Percentiles rank a stretch among this genome's conserved stretches.
Conservation (phyloP, 2,888 invertebrate genomes). For the Sarcophaga carnaria region DNA sequence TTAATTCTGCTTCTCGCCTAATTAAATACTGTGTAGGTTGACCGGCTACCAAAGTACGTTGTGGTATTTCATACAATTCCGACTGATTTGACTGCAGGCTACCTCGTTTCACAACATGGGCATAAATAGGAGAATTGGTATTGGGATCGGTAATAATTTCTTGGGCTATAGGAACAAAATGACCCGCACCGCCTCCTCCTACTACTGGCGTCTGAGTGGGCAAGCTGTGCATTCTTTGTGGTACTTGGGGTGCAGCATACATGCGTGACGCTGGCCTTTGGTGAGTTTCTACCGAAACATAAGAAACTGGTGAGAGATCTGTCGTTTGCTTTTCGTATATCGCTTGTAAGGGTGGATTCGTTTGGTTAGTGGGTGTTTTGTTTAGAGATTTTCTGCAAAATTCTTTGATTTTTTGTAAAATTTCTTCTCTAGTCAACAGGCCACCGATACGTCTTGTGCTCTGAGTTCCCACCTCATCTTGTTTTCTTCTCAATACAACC, state of each 20-base stretch:
- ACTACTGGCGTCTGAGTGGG: slow-evolving; percentile 65
- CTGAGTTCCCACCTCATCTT: slow-evolving; percentile 42
- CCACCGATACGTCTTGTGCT: slow-evolving; percentile 74
- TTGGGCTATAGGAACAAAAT: slow-evolving; percentile 67
- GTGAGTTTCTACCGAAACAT: slow-evolving; percentile 79
- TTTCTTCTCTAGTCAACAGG: slow-evolving; percentile 79
- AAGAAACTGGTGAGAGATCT: slow-evolving; percentile 80
- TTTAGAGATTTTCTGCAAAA: slow-evolving; percentile 81
- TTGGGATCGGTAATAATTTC: slow-evolving; percentile 67
- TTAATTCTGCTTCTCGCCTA: slow-evolving; percentile 64
- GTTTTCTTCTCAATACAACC: slow-evolving; percentile 73
- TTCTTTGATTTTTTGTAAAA: slow-evolving; percentile 80
- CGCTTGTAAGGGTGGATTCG: slow-evolving; percentile 71
- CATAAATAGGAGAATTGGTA: slow-evolving; percentile 78
- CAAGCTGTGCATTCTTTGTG: slow-evolving; percentile 79
- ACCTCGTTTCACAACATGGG: slow-evolving; percentile 79
- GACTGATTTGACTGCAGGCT: slow-evolving; percentile 79
- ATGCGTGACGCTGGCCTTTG: slow-evolving; percentile 74
- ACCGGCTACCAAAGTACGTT: slow-evolving; percentile 59
- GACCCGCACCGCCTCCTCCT: slow-evolving; percentile 32
- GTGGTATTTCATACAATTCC: slow-evolving; percentile 77
- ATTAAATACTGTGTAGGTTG: slow-evolving; percentile 67
- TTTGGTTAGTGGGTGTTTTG: slow-evolving; percentile 75
- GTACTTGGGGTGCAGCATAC: slow-evolving; percentile 78
- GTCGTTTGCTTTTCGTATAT: slow-evolving; percentile 73